Evolutionary conservation across 2,113 vertebrate genomes (phyloP).

Genomic region (Rafetus swinhoei): DNA sequence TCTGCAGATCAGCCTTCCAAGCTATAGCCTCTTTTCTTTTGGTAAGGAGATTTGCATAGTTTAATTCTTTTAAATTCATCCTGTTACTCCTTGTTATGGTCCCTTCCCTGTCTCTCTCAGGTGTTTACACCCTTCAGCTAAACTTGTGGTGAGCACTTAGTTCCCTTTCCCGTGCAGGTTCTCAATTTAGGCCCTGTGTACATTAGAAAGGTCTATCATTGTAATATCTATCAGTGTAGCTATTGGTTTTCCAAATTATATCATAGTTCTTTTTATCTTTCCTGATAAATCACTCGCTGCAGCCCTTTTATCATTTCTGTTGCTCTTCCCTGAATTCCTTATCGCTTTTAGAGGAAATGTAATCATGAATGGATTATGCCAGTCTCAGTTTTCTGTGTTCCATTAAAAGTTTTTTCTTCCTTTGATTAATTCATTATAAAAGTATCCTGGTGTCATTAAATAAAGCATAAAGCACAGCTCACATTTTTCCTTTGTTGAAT

Average conservation of each 20-base stretch:
- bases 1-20: background rate
- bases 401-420: background rate
- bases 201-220: rapidly evolving
- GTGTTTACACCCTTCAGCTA: background rate
- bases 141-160: background rate
- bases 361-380: background rate
- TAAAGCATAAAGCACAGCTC: background rate
- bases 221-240: background rate
- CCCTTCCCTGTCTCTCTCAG: background rate
- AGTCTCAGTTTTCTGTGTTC: rapidly evolving
- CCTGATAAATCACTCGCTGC: background rate
- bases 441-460: background rate
- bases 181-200: background rate
- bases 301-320: background rate
- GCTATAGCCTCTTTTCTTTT: too few relatives aligned
- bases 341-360: background rate
- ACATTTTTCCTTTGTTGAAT: background rate
- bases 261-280: rapidly evolving
- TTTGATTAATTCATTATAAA: background rate
- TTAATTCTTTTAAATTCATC: background rate
- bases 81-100: background rate
- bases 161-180: background rate
- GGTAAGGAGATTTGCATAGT: too few relatives aligned
- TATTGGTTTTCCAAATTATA: rapidly evolving
- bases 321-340: rapidly evolving